phyloP scores from a whole-genome alignment of 2,888 invertebrate genomes.

The Acholoe squamosa region DNA sequence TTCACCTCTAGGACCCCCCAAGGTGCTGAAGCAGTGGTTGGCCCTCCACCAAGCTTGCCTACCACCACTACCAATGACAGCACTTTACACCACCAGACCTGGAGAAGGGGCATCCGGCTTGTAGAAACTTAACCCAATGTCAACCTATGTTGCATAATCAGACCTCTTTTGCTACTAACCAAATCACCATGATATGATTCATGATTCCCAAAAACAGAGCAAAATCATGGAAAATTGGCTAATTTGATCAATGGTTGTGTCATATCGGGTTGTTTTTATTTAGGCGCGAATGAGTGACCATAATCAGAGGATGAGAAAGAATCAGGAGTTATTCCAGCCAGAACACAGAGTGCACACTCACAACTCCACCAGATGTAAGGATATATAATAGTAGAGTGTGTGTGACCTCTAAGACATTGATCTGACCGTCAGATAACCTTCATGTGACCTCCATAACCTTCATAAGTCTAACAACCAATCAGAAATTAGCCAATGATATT shows the following conservation, averaged over 20 bases:
- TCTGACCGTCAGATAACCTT: not conserved
- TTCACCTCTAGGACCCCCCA: constrained; percentile 1
- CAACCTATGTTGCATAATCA: too few relatives aligned
- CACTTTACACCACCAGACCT: not conserved
- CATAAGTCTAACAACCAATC: not conserved
- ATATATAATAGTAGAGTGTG: not conserved
- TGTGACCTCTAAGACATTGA: not conserved
- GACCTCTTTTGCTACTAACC: too few relatives aligned
- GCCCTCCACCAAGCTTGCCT: too few relatives aligned
- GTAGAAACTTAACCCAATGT: too few relatives aligned
- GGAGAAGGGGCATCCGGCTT: too few relatives aligned
- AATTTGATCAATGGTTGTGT: not conserved
- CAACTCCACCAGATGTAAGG: constrained; percentile 22
- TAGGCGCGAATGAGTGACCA: not conserved
- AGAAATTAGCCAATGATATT: not conserved
- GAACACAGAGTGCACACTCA: not conserved
- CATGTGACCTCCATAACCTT: constrained; percentile 14
- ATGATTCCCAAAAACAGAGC: too few relatives aligned
- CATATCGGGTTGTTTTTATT: not conserved
- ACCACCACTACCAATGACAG: not conserved
- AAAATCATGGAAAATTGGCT: too few relatives aligned
- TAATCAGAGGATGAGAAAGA: not conserved
- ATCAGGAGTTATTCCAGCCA: constrained; percentile 1
- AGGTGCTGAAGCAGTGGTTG: too few relatives aligned
- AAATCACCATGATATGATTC: too few relatives aligned